These are phyloP conservation scores for Scaptodrosophila latifasciaeformis DNA, from an alignment of 2,888 invertebrate genomes.

Conservation along the genomic window DNA sequence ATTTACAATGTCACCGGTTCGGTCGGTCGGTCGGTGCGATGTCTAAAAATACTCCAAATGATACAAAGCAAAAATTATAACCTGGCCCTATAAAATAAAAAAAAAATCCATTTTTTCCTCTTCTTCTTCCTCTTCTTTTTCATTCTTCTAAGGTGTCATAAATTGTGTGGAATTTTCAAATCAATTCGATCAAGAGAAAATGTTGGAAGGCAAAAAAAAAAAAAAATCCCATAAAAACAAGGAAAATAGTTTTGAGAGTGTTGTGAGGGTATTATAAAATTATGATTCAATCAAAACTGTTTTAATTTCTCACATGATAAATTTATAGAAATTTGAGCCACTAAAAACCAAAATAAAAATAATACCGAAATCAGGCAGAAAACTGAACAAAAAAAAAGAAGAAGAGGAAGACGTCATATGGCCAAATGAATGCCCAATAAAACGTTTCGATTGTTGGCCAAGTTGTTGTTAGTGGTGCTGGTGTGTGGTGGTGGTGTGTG, in stretches of 20 bases:
- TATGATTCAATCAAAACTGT: constrained; percentile 65
- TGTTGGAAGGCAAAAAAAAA: constrained; percentile 36
- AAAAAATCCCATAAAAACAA: constrained; percentile 8
- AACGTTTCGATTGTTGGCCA: constrained; percentile 23
- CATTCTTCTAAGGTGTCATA: constrained; percentile 40
- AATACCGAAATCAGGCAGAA: constrained; percentile 7
- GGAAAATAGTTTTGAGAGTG: constrained; percentile 3
- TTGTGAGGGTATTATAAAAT: constrained; percentile 24
- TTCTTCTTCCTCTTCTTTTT: too few species aligned
- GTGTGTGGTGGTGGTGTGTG: not conserved
- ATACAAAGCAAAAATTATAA: constrained; percentile 25
- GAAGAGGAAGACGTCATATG: constrained; percentile 36
- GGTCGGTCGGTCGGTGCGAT: not conserved
- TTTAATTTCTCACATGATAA: constrained; percentile 61
- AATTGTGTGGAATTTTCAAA: constrained; percentile 60
- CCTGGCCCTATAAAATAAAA: not conserved
- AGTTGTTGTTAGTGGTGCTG: not conserved
- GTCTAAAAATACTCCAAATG: constrained; percentile 14
- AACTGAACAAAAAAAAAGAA: constrained; percentile 34
- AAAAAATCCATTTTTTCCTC: constrained; percentile 4
- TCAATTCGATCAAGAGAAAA: constrained; percentile 55
- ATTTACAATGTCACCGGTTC: not conserved
- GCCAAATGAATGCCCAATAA: constrained; percentile 36
- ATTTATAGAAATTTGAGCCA: constrained; percentile 59
- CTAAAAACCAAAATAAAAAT: constrained; percentile 25